Evolutionary conservation across 2,797 vertebrate species (phyloP).

Genomic region (Loris lydekkerianus): DNA sequence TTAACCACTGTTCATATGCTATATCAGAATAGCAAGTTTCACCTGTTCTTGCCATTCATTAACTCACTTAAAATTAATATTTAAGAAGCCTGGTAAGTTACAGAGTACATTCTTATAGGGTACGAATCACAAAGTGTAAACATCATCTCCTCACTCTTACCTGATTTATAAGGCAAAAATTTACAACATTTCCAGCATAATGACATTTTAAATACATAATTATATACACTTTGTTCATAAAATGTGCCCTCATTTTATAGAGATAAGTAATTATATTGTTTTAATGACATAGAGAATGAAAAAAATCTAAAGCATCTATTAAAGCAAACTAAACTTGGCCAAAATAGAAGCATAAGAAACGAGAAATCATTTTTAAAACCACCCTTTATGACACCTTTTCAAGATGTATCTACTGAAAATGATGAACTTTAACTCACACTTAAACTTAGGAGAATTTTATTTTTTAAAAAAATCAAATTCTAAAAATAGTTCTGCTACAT

Average conservation of each 20-base stretch:
- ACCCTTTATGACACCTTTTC: slow-evolving; percentile 33
- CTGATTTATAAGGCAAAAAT: slow-evolving; percentile 60
- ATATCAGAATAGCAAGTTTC: background rate
- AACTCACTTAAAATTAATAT: slow-evolving; percentile 51
- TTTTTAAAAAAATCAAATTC: slow-evolving; percentile 79
- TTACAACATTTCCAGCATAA: slow-evolving; percentile 55
- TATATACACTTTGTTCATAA: slow-evolving; percentile 50
- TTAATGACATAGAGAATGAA: slow-evolving; percentile 48
- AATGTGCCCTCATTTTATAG: slow-evolving; percentile 53
- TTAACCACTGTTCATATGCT: background rate
- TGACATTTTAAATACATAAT: slow-evolving; percentile 63
- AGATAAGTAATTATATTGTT: slow-evolving; percentile 64
- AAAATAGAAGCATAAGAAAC: slow-evolving; percentile 26
- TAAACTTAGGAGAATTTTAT: slow-evolving; percentile 25
- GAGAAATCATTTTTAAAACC: slow-evolving; percentile 56
- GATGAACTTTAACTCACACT: slow-evolving; percentile 23
- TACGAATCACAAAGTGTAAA: slow-evolving; percentile 21
- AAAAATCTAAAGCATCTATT: slow-evolving; percentile 14
- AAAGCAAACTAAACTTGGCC: slow-evolving; percentile 49
- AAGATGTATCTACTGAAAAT: slow-evolving; percentile 16
- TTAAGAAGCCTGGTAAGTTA: slow-evolving; percentile 15
- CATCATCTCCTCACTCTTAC: background rate
- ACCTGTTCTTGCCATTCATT: background rate
- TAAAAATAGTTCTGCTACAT: slow-evolving; percentile 83
- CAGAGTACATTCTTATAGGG: background rate